Evolutionary conservation across 2,888 invertebrate genomes (phyloP), one percentile per base, ranked within the genome.

Genomic region (Stomorhina lunata): DNA sequence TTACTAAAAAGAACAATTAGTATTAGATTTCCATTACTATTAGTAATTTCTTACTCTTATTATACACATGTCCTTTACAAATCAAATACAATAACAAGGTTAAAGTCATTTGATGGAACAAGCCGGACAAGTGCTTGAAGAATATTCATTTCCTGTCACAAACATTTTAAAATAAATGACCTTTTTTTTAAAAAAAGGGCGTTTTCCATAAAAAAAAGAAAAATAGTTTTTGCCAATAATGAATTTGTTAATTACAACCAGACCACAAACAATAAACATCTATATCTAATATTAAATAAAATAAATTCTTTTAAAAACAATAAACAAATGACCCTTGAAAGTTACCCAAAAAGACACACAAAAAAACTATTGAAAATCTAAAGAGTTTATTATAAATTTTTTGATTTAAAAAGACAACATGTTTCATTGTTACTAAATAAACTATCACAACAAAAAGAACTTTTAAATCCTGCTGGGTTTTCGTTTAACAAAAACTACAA

Each of bases 341-440:
- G 0, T 15, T 4, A n/a, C 6, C 25, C 12, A 27, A 3, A 61
- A 15, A 25, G 34, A 45, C 9, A 10, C 10, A 40, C 15, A 53
- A 37, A 63, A 45, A 75, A 75, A 82, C 75, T 82, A 82, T 79
- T 20, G 75, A 75, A 69, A 40, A 25, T 75, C 69, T 57, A 57
- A 63, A 50, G 53, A 45, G 29, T 34, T 32, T 37, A 2, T 5
- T 17, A 10, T 32, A 34, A 7, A 45, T 68, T 63, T 57, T 27
- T 48, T 48, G 12, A 17, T 25, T 17, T 55, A 48, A 68, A 53
- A 45, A 69, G 55, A 80, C 4, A 45, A 17, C 45, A 45, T 76
- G 25, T 59, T 59, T 81, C 71, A 78, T 75, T 81, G 79, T 79
- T 79, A 71, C 79, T 79, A 82, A 82, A 82, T 79, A 82, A 82